These are phyloP conservation scores for Drosophila yooni DNA, from an alignment of 2,888 invertebrate genomes.

Conservation along the genomic window DNA sequence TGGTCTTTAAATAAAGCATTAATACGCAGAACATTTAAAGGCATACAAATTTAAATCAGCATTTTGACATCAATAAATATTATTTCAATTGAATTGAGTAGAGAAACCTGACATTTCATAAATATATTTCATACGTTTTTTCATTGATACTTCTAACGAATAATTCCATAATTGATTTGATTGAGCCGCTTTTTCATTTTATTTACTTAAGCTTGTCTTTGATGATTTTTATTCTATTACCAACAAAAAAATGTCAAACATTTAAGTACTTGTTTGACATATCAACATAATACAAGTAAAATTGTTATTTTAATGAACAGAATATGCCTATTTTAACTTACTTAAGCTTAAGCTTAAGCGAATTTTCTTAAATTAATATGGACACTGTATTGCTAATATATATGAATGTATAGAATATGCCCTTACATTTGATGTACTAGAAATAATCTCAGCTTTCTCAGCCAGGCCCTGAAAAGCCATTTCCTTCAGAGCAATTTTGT, in stretches of 20 bases:
- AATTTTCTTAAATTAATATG: not conserved
- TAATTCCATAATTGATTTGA: not conserved
- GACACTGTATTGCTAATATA: not conserved
- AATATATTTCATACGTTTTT: not conserved
- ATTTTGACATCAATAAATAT: too few relatives aligned
- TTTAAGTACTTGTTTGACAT: not conserved
- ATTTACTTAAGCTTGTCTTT: not conserved
- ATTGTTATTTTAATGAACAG: not conserved
- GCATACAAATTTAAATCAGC: not conserved
- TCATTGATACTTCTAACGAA: not conserved
- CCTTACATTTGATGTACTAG: not conserved
- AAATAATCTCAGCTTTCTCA: not conserved
- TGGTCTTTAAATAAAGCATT: not conserved
- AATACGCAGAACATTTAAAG: not conserved
- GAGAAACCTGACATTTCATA: not conserved
- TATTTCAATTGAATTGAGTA: not conserved
- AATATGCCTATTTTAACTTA: not conserved
- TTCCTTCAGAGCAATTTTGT: constrained; percentile 1
- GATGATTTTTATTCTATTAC: not conserved
- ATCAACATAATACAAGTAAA: not conserved
- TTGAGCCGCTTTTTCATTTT: not conserved
- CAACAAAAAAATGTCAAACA: not conserved
- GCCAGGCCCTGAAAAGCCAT: not conserved
- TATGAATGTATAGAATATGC: not conserved
- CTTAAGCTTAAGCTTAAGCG: not conserved